Evolutionary conservation across 2,888 invertebrate species (phyloP).

Genomic region (Leucozona laternaria): DNA sequence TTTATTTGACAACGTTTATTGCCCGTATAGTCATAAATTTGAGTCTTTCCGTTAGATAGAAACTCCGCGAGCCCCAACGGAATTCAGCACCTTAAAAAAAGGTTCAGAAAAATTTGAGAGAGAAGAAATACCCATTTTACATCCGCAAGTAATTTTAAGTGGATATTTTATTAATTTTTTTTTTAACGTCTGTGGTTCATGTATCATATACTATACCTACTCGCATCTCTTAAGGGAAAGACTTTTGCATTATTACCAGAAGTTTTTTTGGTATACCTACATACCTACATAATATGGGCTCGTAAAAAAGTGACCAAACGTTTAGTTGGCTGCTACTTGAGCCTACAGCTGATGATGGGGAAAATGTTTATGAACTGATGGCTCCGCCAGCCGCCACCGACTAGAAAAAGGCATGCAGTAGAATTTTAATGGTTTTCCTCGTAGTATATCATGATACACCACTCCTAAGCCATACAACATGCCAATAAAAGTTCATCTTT

Average conservation of each 20-base stretch:
- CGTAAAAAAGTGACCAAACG: constrained; percentile 71
- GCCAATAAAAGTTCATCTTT: constrained; percentile 45
- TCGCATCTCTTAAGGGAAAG: constrained; percentile 24
- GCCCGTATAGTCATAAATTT: constrained; percentile 77
- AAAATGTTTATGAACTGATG: constrained; percentile 59
- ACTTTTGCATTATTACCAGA: constrained; percentile 66
- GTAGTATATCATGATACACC: not conserved
- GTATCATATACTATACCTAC: not conserved
- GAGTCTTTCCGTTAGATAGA: constrained; percentile 64
- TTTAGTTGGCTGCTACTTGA: constrained; percentile 50
- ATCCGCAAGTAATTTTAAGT: constrained; percentile 41
- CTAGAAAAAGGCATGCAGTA: constrained; percentile 53
- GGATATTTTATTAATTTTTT: constrained; percentile 40
- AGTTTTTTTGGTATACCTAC: constrained; percentile 59
- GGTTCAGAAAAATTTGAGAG: constrained; percentile 10
- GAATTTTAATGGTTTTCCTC: constrained; percentile 50
- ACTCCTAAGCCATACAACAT: not conserved
- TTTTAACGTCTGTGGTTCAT: constrained; percentile 22
- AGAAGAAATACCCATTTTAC: constrained; percentile 25
- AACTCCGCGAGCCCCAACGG: not conserved
- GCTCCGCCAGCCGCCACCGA: not conserved
- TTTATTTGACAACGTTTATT: constrained; percentile 78
- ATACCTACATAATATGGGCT: constrained; percentile 53
- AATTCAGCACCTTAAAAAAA: constrained; percentile 46
- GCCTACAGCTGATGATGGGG: constrained; percentile 22